Base-by-base conservation (phyloP, 2,113 vertebrate genomes). In the Peromyscus polionotus region DNA sequence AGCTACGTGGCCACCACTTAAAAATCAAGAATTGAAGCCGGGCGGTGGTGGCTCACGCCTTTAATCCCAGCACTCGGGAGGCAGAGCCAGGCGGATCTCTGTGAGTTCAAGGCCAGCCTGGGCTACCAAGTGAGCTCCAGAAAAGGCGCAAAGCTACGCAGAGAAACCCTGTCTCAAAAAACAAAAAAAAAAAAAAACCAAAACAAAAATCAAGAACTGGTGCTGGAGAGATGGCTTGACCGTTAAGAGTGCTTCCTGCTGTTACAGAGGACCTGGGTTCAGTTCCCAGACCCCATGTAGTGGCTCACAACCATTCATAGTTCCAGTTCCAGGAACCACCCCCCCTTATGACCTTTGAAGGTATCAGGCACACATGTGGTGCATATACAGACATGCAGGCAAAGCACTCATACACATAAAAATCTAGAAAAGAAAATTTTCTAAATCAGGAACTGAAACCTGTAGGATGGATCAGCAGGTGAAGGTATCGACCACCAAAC, bases 1-100 rank as follows among this genome's bases (percentile, higher is more conserved):
- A 11, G 54, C 28, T 17, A 11, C 19, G 3, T 39, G 59, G 28
- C 0, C 33, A 13, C 10, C 6, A 2, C 12, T 51, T 0, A 33
- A 31, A 31, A 63, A 63, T 63, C n/a, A 63, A 9, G n/a, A 42
- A 4, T 24, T 31, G 24, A 42, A 45, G 45, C 45, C 45, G 45
- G 45, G 45, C 4, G 45, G 45, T 45, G 45, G 45, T 45, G 45
- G 45, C 45, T 4, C 45, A 45, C 45, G 45, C 45, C 45, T 45
- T 45, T 45, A 45, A 45, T 45, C 45, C 45, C 45, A 45, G 45
- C 45, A 45, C 45, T 45, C 45, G 45, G 5, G 45, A 45, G 45
- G 45, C 45, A 45, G 45, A 45, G 45, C 45, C 45, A 45, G 45
- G 45, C 45, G 45, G 45, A 45, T 45, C 45, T 45, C 45, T 45